Conservation (phyloP, 2,888 invertebrate genomes). For the Catocala nupta region DNA sequence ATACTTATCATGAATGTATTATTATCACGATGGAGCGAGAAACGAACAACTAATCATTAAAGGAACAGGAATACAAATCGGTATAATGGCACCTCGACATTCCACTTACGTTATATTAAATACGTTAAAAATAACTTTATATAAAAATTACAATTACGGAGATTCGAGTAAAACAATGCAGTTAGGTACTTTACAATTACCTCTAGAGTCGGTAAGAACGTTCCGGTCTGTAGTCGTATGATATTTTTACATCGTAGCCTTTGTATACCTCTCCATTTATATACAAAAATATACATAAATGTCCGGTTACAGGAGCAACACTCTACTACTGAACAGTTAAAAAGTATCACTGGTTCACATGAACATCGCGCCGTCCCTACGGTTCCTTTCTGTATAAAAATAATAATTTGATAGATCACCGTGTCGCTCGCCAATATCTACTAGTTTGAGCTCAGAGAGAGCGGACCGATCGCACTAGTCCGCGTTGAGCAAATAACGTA, state of each 20-base stretch:
- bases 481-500: constrained; percentile 64
- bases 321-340: constrained; percentile 57
- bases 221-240: constrained; percentile 66
- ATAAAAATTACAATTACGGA: constrained; percentile 83
- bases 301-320: constrained; percentile 67
- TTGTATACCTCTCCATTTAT: constrained; percentile 79
- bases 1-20: constrained; percentile 48
- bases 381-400: constrained; percentile 72
- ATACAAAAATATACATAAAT: constrained; percentile 86
- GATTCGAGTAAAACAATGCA: constrained; percentile 82
- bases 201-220: constrained; percentile 66
- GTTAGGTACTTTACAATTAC: constrained; percentile 63
- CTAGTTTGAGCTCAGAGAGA: constrained; percentile 57
- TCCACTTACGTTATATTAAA: constrained; percentile 79
- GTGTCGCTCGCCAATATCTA: constrained; percentile 51
- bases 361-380: constrained; percentile 52
- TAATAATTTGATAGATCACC: constrained; percentile 71
- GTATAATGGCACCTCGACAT: constrained; percentile 85
- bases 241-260: constrained; percentile 79
- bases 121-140: constrained; percentile 79
- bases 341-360: constrained; percentile 62
- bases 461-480: constrained; percentile 47
- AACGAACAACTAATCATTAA: constrained; percentile 63
- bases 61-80: constrained; percentile 78
- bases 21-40: constrained; percentile 53